Evolutionary conservation across 2,797 vertebrate species (phyloP).

Genomic region (Sorex maritimensis): DNA sequence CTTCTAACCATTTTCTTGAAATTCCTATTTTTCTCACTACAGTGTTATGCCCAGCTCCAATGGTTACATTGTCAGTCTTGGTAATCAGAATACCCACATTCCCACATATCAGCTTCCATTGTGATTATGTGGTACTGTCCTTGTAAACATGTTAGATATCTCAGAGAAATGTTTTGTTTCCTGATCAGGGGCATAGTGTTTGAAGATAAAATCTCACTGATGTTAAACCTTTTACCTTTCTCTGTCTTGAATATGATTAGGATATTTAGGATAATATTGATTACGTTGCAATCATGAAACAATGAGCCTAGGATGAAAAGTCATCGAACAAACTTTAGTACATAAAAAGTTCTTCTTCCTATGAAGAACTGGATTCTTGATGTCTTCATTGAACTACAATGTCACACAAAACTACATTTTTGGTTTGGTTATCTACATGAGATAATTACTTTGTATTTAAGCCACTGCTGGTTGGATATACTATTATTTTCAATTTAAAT

Average conservation of each 20-base stretch:
- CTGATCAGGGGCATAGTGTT: constrained; percentile 38
- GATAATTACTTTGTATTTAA: not conserved
- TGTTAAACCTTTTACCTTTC: not conserved
- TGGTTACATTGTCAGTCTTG: constrained; percentile 13
- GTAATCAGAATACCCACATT: not conserved
- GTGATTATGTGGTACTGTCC: not conserved
- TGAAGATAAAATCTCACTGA: not conserved
- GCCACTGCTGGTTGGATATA: not conserved
- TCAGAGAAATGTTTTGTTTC: constrained; percentile 45
- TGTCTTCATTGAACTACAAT: not conserved
- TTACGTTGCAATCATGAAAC: not conserved
- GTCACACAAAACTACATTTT: not conserved
- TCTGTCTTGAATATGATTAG: not conserved
- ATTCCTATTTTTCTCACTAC: constrained; percentile 15
- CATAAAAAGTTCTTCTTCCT: not conserved
- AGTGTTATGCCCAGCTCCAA: too few relatives aligned
- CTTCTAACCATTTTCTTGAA: not conserved
- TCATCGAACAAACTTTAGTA: not conserved
- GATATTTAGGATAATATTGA: not conserved
- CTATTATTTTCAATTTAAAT: constrained; percentile 43
- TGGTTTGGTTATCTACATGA: not conserved
- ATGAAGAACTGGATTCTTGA: not conserved
- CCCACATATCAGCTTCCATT: not conserved
- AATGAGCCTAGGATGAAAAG: not conserved
- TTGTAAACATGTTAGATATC: not conserved